Base-by-base conservation (phyloP, 2,113 vertebrate species). In the Camarhynchus parvulus region DNA sequence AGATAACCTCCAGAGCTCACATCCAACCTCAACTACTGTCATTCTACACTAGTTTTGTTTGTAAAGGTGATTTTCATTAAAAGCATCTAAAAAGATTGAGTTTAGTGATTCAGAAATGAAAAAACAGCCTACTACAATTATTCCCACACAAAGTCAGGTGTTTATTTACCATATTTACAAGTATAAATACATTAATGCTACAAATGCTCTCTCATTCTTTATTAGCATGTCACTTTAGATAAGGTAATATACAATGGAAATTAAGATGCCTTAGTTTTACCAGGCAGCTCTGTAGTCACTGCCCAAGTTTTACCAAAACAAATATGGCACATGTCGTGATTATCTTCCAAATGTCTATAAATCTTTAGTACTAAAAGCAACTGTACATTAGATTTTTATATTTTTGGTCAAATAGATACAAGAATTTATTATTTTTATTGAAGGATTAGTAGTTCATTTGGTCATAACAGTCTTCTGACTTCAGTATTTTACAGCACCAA, bases 161-260 rank as follows among this genome's bases (percentile, higher is more conserved):
- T 94, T 97, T 92, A 91, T 91, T 96, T 89, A 42, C 73, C 13
- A 10, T 90, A 93, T 89, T 87, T 82, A 95, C 85, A 94, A 59
- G 23, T 78, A 86, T 86, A 86, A 81, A 92, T 35, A 78, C 20
- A 95, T 83, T 41, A 80, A 77, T 53, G 42, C 68, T 90, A 81
- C 35, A 89, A 80, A 73, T 33, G 52, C 27, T 85, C 56, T 39
- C 37, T 63, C n/a, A 2, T 47, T 74, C 35, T 89, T 62, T 44
- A 59, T 56, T 62, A 83, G 18, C 18, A 11, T 20, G n/a, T 62
- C 69, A 86, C 41, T 53, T 88, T 8, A 70, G 35, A 21, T 21
- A 91, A 55, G 24, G 7, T 55, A 69, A 82, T 12, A 27, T 8
- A 46, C 2, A 67, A 49, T 28, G 13, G 33, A 70, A 72, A 19